Evolutionary conservation across 2,113 vertebrate species (phyloP).

Genomic region (Pelecanus crispus): DNA sequence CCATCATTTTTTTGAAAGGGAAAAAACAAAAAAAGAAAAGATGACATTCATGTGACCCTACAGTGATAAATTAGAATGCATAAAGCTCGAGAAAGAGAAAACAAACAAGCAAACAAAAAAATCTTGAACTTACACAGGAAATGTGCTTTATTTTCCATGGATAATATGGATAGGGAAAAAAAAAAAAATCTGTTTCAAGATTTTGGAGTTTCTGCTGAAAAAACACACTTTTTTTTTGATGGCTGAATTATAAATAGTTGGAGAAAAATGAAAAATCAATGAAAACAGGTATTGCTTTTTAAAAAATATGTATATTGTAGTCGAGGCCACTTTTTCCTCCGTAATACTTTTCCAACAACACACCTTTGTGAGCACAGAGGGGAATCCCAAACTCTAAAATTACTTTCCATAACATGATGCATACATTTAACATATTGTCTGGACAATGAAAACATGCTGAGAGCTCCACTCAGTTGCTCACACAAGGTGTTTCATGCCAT

Average conservation of each 20-base stretch:
- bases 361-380: neutral
- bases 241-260: neutral
- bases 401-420: accelerated
- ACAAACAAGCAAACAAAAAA: neutral
- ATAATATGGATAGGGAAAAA: neutral
- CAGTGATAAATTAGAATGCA: neutral
- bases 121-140: neutral
- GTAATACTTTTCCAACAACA: neutral
- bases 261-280: neutral
- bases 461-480: neutral
- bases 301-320: neutral
- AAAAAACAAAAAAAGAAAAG: neutral
- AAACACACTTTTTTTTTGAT: neutral
- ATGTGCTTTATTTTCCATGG: neutral
- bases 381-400: neutral
- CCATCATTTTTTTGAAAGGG: neutral
- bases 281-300: neutral
- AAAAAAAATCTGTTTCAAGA: neutral
- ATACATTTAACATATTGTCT: neutral
- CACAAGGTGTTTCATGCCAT: neutral
- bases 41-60: neutral
- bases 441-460: accelerated
- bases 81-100: neutral
- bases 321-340: neutral
- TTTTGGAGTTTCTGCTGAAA: neutral